Conservation (phyloP, 2,888 invertebrate genomes). For the Phymatocera aterrima region DNA sequence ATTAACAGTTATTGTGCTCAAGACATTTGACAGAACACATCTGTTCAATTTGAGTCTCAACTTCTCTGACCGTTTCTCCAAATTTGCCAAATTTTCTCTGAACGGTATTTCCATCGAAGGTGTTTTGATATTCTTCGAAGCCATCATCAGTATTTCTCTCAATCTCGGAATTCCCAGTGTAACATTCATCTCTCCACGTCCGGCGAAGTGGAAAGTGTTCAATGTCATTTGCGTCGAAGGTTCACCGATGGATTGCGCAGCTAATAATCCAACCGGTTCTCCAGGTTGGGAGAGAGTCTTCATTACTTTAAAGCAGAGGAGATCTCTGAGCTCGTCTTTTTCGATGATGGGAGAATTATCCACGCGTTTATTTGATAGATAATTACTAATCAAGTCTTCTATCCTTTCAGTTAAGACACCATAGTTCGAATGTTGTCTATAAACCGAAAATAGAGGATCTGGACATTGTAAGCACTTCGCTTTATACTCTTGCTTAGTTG, state of each 20-base stretch:
- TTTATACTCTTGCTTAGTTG: conserved; percentile 78
- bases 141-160: conserved; percentile 97
- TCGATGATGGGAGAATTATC: conserved; percentile 42
- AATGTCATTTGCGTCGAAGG: conserved; percentile 99
- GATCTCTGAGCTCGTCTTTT: conserved; percentile 78
- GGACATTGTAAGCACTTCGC: conserved; percentile 78
- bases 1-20: conserved; percentile 83
- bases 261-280: conserved; percentile 96
- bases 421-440: conserved; percentile 85
- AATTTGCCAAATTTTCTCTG: conserved; percentile 74
- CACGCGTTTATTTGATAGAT: conserved; percentile 68
- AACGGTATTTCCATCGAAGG: conserved; percentile 98
- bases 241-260: conserved; percentile 99
- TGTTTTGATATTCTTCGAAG: conserved; percentile 94
- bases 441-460: conserved; percentile 84
- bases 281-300: conserved; percentile 91
- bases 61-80: conserved; percentile 80
- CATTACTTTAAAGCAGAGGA: conserved; percentile 87
- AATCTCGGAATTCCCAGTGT: conserved; percentile 99
- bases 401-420: conserved; percentile 91
- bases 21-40: conserved; percentile 87
- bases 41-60: conserved; percentile 85
- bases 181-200: conserved; percentile 99
- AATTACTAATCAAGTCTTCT: conserved; percentile 81
- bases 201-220: conserved; percentile 99